A percentile compares a stretch with the other conserved stretches of the same genome.
phyloP scores from a whole-genome alignment of 2,797 vertebrate genomes.

The Myotis vivesi region DNA sequence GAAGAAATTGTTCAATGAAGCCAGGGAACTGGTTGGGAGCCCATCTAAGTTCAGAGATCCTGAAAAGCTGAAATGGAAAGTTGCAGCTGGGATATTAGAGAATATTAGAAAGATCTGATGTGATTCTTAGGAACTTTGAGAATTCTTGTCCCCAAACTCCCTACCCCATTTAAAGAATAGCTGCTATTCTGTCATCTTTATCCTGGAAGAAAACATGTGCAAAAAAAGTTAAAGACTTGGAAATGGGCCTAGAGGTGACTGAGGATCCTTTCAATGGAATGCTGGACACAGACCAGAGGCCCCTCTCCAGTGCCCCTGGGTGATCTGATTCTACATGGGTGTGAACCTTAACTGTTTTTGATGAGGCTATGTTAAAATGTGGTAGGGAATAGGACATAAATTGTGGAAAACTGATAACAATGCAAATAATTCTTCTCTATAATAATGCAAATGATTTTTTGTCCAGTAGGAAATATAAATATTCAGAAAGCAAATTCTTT shows the following conservation, averaged over 20 bases:
- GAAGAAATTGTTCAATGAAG: background rate
- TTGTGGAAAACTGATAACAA: background rate
- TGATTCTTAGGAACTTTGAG: background rate
- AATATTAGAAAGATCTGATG: background rate
- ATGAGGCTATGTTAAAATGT: background rate
- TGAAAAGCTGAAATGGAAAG: background rate
- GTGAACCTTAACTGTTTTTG: background rate
- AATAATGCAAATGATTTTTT: slow-evolving; percentile 1
- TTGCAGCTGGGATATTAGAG: background rate
- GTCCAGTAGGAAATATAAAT: background rate
- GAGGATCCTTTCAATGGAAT: background rate
- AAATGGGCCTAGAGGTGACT: background rate
- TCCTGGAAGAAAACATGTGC: background rate
- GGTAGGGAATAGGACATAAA: background rate
- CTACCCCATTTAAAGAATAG: background rate
- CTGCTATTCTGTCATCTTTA: background rate
- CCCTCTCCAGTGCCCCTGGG: background rate
- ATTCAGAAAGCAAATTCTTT: background rate
- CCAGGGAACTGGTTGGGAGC: background rate
- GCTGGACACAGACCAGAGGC: background rate
- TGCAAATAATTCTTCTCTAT: background rate
- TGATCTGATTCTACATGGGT: background rate
- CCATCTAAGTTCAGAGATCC: background rate
- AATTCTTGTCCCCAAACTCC: background rate
- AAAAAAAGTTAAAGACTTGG: background rate